phyloP scores from a whole-genome alignment of 2,797 vertebrate species.

The Onychomys torridus region DNA sequence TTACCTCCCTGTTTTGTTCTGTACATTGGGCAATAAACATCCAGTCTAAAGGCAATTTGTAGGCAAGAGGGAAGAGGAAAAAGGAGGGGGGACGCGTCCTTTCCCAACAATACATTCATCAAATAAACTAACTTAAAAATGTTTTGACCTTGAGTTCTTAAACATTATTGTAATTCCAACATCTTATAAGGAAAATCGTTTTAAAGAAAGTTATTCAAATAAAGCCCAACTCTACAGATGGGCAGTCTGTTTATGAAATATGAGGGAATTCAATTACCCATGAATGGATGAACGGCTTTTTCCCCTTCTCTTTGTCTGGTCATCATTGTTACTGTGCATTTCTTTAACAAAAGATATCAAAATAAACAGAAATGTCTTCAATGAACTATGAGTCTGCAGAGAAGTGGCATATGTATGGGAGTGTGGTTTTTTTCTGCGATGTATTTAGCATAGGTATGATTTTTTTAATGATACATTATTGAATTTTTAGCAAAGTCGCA shows the following conservation, averaged over 20 bases:
- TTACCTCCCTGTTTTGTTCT: constrained; percentile 84
- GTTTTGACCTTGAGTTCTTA: constrained; percentile 82
- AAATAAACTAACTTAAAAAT: constrained; percentile 83
- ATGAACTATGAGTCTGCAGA: constrained; percentile 68
- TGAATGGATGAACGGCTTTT: constrained; percentile 79
- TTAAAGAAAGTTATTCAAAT: constrained; percentile 85
- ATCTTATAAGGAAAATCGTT: constrained; percentile 77
- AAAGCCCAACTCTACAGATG: constrained; percentile 71
- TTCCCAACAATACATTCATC: constrained; percentile 68
- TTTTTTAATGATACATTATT: constrained; percentile 74
- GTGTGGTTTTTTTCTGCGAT: constrained; percentile 44
- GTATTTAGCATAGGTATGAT: constrained; percentile 61
- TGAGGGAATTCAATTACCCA: constrained; percentile 82
- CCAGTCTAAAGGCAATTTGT: constrained; percentile 82
- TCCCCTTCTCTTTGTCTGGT: constrained; percentile 74
- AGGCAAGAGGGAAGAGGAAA: constrained; percentile 37
- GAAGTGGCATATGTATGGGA: constrained; percentile 66
- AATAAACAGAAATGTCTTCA: constrained; percentile 84
- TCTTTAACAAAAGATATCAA: constrained; percentile 83
- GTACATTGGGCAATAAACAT: constrained; percentile 82
- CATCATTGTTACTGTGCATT: constrained; percentile 78
- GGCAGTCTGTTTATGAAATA: constrained; percentile 82
- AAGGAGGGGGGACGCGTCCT: constrained; percentile 3
- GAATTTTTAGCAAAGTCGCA: constrained; percentile 70
- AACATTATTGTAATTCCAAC: constrained; percentile 76